Percentiles rank a stretch among this genome's conserved stretches.
Conservation (phyloP, 1,140 invertebrate genomes). For the Archegozetes longisetosus region DNA sequence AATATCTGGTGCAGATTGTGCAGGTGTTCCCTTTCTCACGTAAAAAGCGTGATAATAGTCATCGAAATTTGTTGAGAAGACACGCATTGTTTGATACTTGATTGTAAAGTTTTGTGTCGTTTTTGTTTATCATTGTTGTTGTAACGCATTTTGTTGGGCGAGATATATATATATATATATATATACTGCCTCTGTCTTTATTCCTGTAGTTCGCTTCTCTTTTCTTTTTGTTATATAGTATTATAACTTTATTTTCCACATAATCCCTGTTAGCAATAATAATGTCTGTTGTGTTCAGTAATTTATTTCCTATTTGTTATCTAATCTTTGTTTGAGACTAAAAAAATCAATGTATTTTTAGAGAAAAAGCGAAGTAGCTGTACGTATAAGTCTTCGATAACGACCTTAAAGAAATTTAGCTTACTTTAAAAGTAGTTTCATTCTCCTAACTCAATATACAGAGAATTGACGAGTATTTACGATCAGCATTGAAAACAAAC, state of each 20-base stretch:
- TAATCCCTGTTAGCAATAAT: background rate
- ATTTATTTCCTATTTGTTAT: background rate
- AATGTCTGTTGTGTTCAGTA: background rate
- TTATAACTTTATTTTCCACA: background rate
- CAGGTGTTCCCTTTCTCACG: background rate
- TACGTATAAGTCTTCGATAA: background rate
- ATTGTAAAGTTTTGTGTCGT: background rate
- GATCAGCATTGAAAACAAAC: too few relatives aligned
- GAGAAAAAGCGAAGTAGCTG: too few relatives aligned
- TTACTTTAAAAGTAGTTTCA: too few relatives aligned
- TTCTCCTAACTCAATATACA: too few relatives aligned
- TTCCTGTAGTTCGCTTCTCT: background rate
- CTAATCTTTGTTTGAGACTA: background rate
- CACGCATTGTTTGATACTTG: background rate
- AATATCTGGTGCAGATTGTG: too few relatives aligned
- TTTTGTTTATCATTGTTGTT: background rate
- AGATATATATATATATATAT: too few relatives aligned
- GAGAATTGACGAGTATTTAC: too few relatives aligned
- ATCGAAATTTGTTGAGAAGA: background rate
- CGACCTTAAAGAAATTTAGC: background rate
- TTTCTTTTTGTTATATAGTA: background rate
- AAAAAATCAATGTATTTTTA: background rate
- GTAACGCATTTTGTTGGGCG: too few relatives aligned
- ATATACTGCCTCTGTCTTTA: background rate
- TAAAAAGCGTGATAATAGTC: background rate